Conservation (phyloP, 1,140 invertebrate species). For the Schlechtendalia chinensis region DNA sequence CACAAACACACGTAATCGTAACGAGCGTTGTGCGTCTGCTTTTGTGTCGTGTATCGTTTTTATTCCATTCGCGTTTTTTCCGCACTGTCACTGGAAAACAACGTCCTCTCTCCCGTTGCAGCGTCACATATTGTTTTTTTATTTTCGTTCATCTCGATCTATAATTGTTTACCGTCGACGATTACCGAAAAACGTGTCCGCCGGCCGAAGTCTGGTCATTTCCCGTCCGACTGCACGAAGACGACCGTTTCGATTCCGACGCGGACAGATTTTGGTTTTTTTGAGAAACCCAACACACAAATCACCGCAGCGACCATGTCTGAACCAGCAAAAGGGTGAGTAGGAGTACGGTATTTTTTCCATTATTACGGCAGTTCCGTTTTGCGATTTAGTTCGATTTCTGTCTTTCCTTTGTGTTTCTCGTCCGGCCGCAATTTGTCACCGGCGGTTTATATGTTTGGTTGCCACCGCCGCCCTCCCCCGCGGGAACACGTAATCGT, state of each 20-base stretch:
- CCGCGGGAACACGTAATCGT: not conserved
- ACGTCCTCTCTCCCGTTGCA: too few species aligned
- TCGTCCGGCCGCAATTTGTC: too few species aligned
- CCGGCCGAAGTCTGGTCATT: too few species aligned
- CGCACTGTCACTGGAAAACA: too few species aligned
- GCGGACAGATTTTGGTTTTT: not conserved
- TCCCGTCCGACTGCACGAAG: too few species aligned
- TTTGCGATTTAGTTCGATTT: too few species aligned
- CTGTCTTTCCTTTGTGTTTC: too few species aligned
- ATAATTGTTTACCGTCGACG: too few species aligned
- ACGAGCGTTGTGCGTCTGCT: constrained; percentile 13
- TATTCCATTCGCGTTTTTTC: not conserved
- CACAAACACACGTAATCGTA: not conserved
- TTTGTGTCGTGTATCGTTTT: constrained; percentile 18
- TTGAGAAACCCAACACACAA: not conserved
- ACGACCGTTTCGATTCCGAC: not conserved
- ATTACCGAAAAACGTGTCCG: too few species aligned
- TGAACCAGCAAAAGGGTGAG: constrained; percentile 44
- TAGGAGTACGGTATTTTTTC: not conserved
- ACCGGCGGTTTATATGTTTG: too few species aligned
- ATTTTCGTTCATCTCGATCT: not conserved
- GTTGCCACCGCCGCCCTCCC: too few species aligned
- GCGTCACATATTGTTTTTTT: not conserved
- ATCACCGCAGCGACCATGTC: constrained; percentile 5
- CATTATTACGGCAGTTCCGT: not conserved